These are phyloP conservation scores for Dascillus cervinus DNA, from an alignment of 2,888 invertebrate species.

Conservation along the genomic window DNA sequence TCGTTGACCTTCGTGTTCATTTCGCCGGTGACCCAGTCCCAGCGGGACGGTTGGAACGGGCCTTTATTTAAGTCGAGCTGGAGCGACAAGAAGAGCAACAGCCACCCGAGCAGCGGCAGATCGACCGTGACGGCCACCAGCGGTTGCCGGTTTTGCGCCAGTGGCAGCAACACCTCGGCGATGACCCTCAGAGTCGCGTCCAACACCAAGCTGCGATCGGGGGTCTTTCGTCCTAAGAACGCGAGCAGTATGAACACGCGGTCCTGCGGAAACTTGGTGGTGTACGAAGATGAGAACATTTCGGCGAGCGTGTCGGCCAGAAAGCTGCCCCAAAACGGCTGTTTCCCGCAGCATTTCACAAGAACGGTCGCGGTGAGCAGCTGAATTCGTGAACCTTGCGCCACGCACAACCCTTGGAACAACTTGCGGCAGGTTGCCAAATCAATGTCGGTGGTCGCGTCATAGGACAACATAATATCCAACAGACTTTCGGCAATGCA, in stretches of 20 bases:
- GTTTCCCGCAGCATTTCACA: conserved; percentile 58
- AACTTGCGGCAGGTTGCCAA: conserved; percentile 52
- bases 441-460: conserved; percentile 31
- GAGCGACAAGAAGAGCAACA: conserved; percentile 65
- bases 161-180: conserved; percentile 49
- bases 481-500: conserved; percentile 74
- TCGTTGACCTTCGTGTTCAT: conserved; percentile 42
- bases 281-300: conserved; percentile 72
- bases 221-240: conserved; percentile 77
- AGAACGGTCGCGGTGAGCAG: conserved; percentile 70
- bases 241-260: conserved; percentile 81
- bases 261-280: conserved; percentile 76
- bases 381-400: conserved; percentile 71
- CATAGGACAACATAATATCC: conserved; percentile 60
- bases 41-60: conserved; percentile 48
- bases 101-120: conserved; percentile 64
- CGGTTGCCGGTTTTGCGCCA: conserved; percentile 36
- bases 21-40: conserved; percentile 88
- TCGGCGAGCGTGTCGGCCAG: conserved; percentile 73
- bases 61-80: conserved; percentile 51
- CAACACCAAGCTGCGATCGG: conserved; percentile 56
- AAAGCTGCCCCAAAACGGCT: conserved; percentile 80
- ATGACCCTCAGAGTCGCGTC: conserved; percentile 55
- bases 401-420: conserved; percentile 67
- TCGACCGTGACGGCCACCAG: conserved; percentile 53